Evolutionary conservation across 2,888 invertebrate species (phyloP), one percentile per base, ranked within the genome.

Genomic region (Alloplasta piceator): DNA sequence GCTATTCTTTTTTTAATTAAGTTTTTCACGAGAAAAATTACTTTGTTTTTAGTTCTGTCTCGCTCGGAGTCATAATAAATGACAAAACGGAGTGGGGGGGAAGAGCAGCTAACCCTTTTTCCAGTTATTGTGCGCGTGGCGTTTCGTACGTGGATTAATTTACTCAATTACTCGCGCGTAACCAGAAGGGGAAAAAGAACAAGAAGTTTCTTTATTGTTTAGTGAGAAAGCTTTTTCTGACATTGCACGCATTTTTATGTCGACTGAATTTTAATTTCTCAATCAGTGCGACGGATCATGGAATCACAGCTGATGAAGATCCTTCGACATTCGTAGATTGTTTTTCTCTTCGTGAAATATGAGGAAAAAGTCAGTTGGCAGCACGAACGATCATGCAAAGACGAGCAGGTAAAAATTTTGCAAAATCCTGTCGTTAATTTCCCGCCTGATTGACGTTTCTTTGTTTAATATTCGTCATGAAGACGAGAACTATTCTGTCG

Each of bases 311-410:
- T 71, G 55, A 26, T 26, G 26, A 26, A 26, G 26, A 71, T 58
- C 12, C 12, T 48, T 50, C n/a, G 60, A 78, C 41, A 38, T 63
- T 67, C 71, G 50, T 71, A 58, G 41, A 43, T 60, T 67, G 39
- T 50, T 60, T 14, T 16, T 41, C 64, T 7, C 66, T 68, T 58
- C 7, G 61, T 63, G 88, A 82, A 81, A 90, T n/a, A n/a, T 90
- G 89, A 84, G 88, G 80, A 89, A 90, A 82, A 90, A 89, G 84
- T 87, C 89, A n/a, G 77, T 83, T 68, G 87, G 78, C 64, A 84
- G 76, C 55, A 55, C 76, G 56, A 85, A 84, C 78, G 89, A 90
- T 55, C 82, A 85, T 38, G 81, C 86, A 14, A 89, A 85, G 83
- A 73, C 83, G 41, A 85, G 81, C 85, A 88, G 88, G 89, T 90